A percentile compares a stretch with the other conserved stretches of the same genome.
These are phyloP conservation scores for Heterocephalus glaber DNA, from an alignment of 2,113 vertebrate genomes.

Conservation along the genomic window DNA sequence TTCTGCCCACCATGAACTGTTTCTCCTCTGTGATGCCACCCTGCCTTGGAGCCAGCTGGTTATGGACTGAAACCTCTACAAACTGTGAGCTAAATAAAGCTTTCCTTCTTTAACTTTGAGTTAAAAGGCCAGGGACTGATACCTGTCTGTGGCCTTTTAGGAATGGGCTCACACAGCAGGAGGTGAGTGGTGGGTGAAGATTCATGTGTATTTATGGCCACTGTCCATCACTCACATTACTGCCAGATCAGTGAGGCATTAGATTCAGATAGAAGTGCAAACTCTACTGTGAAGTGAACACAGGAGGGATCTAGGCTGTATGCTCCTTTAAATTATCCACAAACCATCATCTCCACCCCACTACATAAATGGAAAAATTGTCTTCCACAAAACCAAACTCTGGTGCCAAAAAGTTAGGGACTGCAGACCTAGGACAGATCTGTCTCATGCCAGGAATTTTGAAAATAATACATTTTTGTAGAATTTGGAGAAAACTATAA, in stretches of 20 bases:
- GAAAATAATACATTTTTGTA: not conserved
- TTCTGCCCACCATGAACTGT: too few species aligned
- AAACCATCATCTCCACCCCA: not conserved
- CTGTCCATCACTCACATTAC: not conserved
- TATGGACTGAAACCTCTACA: too few species aligned
- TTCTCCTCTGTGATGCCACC: too few species aligned
- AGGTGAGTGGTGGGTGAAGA: not conserved
- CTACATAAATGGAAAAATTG: not conserved
- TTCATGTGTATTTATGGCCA: not conserved
- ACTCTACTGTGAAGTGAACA: not conserved
- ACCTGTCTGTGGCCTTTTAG: not conserved
- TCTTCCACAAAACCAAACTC: not conserved
- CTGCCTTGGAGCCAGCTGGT: too few species aligned
- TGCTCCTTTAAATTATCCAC: not conserved
- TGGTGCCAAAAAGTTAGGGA: not conserved
- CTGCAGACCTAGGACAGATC: not conserved
- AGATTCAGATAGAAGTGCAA: not conserved
- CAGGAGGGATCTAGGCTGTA: not conserved
- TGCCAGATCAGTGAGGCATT: not conserved
- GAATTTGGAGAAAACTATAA: not conserved
- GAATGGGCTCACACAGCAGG: not conserved
- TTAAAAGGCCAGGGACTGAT: not conserved
- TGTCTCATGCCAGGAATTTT: not conserved
- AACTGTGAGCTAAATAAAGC: too few species aligned
- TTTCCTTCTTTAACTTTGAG: too few species aligned